Conservation (phyloP, 1,140 invertebrate genomes). For the Drosophila cardini region DNA sequence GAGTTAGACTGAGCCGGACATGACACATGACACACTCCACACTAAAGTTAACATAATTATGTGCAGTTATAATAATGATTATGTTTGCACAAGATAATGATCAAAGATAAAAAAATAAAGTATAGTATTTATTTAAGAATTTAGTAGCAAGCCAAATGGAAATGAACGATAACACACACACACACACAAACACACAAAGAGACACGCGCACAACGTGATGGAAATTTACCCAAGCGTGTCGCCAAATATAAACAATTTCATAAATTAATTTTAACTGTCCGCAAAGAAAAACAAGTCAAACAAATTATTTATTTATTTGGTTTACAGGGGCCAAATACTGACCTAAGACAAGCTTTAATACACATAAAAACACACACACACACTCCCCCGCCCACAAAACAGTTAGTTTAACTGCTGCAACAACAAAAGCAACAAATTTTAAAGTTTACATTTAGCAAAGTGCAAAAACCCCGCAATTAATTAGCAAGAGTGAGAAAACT, state of each 20-base stretch:
- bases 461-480: slow-evolving; percentile 76
- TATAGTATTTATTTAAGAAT: slow-evolving; percentile 24
- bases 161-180: slow-evolving; percentile 42
- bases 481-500: slow-evolving; percentile 69
- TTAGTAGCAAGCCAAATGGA: slow-evolving; percentile 50
- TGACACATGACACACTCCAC: slow-evolving; percentile 26
- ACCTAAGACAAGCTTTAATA: slow-evolving; percentile 61
- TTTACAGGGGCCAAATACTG: slow-evolving; percentile 70
- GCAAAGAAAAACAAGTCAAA: slow-evolving; percentile 51
- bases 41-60: slow-evolving; percentile 27
- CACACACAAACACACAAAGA: not conserved
- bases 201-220: slow-evolving; percentile 31
- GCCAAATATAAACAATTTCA: slow-evolving; percentile 54
- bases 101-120: slow-evolving; percentile 21
- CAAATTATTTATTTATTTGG: slow-evolving; percentile 59
- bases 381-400: not conserved
- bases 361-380: not conserved
- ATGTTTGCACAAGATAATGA: slow-evolving; percentile 16
- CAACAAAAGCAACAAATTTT: slow-evolving; percentile 16
- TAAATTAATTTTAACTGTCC: slow-evolving; percentile 49
- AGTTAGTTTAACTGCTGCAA: slow-evolving; percentile 38
- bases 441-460: slow-evolving; percentile 66
- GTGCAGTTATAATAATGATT: slow-evolving; percentile 22
- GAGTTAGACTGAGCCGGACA: not conserved
- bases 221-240: slow-evolving; percentile 71